Evolutionary conservation across 2,113 vertebrate genomes (phyloP).

Genomic region (Sylvietta virens): DNA sequence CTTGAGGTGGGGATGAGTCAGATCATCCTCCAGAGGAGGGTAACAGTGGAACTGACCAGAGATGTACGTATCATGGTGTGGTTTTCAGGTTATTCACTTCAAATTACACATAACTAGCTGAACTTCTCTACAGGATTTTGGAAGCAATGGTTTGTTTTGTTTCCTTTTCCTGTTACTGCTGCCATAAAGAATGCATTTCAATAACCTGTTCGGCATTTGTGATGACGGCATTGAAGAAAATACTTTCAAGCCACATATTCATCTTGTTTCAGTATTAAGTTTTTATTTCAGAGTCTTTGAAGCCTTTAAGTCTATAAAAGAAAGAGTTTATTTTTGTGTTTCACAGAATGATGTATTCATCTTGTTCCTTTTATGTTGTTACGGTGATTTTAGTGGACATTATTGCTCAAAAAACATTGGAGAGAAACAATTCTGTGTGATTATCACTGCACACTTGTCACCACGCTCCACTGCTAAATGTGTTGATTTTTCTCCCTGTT

Average conservation of each 20-base stretch:
- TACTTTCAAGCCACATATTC: slow-evolving; percentile 15
- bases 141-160: slow-evolving; percentile 45
- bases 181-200: slow-evolving; percentile 11
- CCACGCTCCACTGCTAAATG: background rate
- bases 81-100: background rate
- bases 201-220: background rate
- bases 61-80: background rate
- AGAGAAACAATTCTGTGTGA: background rate
- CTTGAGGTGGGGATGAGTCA: background rate
- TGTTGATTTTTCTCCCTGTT: slow-evolving; percentile 12
- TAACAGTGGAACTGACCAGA: background rate
- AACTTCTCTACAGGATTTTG: slow-evolving; percentile 2
- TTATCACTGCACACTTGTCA: background rate
- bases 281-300: slow-evolving; percentile 27
- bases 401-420: background rate
- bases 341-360: background rate
- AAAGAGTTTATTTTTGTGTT: slow-evolving; percentile 34
- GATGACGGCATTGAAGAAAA: slow-evolving; percentile 8
- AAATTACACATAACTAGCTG: background rate
- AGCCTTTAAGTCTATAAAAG: slow-evolving; percentile 1
- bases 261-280: slow-evolving; percentile 29
- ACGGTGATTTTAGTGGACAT: background rate
- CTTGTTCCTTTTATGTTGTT: slow-evolving; percentile 28
- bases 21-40: background rate
- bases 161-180: background rate